Conservation (phyloP, 2,113 vertebrate genomes). For the Labrus mixtus region DNA sequence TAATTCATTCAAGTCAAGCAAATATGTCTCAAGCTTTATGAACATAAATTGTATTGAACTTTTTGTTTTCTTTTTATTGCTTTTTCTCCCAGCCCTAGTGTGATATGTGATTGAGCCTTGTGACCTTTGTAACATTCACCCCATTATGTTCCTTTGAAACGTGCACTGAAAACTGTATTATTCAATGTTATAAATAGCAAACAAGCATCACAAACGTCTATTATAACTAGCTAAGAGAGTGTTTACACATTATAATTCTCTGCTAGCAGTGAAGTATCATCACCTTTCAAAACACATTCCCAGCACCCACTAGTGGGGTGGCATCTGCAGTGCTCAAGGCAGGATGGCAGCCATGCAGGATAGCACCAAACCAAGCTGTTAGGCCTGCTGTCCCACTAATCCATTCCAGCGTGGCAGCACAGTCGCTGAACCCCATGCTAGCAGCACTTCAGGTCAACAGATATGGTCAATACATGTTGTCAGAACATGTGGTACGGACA, state of each 20-base stretch:
- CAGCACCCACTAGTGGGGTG: slow-evolving; percentile 73
- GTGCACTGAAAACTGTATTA: no score
- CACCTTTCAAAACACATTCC: slow-evolving; percentile 66
- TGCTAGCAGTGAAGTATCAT: slow-evolving; percentile 53
- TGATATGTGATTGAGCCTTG: no score
- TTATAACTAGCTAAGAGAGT: slow-evolving; percentile 15
- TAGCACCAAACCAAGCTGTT: slow-evolving; percentile 80
- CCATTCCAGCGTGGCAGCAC: slow-evolving; percentile 75
- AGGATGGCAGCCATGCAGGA: slow-evolving; percentile 78
- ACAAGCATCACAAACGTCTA: slow-evolving; percentile 18
- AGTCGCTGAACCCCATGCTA: slow-evolving; percentile 65
- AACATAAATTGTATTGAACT: no score
- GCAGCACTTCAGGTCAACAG: slow-evolving; percentile 74
- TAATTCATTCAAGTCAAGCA: no score
- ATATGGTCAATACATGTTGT: slow-evolving; percentile 76
- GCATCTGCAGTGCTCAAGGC: slow-evolving; percentile 85
- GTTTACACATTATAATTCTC: slow-evolving; percentile 35
- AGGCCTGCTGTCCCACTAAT: slow-evolving; percentile 83
- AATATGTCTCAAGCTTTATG: no score
- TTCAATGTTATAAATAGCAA: neutral
- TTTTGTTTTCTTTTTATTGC: no score
- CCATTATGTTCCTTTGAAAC: neutral
- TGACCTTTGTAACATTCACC: no score
- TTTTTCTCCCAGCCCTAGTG: no score
- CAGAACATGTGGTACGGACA: slow-evolving; percentile 79